Conservation (phyloP, 1,140 invertebrate species). For the Xylocopa sonorina region DNA sequence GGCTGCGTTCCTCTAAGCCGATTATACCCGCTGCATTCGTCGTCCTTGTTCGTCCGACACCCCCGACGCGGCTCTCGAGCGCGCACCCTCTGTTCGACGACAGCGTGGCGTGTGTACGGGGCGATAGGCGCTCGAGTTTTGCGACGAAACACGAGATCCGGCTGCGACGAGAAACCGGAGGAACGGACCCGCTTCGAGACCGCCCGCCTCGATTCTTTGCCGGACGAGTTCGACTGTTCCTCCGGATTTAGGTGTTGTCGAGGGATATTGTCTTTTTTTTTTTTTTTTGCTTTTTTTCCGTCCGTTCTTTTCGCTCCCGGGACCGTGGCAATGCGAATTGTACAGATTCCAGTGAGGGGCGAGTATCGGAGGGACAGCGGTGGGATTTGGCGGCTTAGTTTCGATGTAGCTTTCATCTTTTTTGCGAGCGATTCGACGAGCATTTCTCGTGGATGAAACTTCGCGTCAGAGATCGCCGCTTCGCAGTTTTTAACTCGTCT, state of each 20-base stretch:
- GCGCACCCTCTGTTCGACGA: background rate
- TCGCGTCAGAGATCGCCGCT: no score
- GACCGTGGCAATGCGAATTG: no score
- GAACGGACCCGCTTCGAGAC: background rate
- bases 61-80: background rate
- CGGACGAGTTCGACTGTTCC: background rate
- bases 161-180: background rate
- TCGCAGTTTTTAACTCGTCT: no score
- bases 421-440: no score
- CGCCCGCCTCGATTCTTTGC: background rate
- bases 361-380: no score
- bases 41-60: conserved; percentile 27
- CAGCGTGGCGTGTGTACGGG: conserved; percentile 13
- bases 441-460: no score
- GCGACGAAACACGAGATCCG: conserved; percentile 18
- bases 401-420: no score
- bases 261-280: no score
- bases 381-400: no score
- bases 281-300: no score
- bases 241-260: background rate
- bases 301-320: no score
- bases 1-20: conserved; percentile 66
- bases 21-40: conserved; percentile 54
- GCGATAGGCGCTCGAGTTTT: conserved; percentile 25
- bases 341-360: no score